A percentile compares a stretch with the other conserved stretches of the same genome.
phyloP scores from a whole-genome alignment of 37 sponge, comb jelly and placozoan species.

The Aphrocallistes beatrix region DNA sequence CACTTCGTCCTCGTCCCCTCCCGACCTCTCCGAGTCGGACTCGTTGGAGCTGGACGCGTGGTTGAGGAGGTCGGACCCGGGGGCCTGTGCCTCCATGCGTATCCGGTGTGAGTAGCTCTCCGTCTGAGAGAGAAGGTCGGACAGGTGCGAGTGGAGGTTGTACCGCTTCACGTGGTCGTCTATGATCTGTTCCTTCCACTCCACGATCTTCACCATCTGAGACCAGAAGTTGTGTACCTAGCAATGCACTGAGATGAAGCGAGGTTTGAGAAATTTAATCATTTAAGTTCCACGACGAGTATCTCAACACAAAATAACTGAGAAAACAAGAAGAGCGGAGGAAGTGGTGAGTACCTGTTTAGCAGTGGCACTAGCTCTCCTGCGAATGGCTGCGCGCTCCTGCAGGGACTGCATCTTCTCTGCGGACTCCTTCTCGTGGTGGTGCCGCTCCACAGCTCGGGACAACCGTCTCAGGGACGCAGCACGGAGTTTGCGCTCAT shows the following conservation, averaged over 20 bases:
- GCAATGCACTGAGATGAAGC: not conserved
- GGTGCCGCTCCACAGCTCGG: slow-evolving; percentile 49
- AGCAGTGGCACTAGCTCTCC: slow-evolving; percentile 75
- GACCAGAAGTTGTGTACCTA: slow-evolving; percentile 22
- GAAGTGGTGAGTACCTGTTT: slow-evolving; percentile 52
- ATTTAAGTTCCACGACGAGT: too few relatives aligned
- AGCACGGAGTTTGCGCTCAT: slow-evolving; percentile 50
- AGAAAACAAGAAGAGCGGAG: not conserved
- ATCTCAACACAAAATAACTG: too few relatives aligned
- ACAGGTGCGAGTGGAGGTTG: not conserved
- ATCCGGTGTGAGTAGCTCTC: not conserved
- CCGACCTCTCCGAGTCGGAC: slow-evolving; percentile 28
- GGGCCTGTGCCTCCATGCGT: not conserved
- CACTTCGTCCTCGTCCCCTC: slow-evolving; percentile 53
- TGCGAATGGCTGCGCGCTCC: slow-evolving; percentile 50
- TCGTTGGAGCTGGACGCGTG: not conserved
- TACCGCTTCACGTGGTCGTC: slow-evolving; percentile 9
- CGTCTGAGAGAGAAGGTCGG: slow-evolving; percentile 2
- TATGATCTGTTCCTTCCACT: not conserved
- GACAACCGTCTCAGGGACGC: slow-evolving; percentile 21
- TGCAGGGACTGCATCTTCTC: slow-evolving; percentile 48
- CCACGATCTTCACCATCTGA: slow-evolving; percentile 5
- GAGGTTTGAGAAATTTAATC: too few relatives aligned
- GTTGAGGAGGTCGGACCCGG: not conserved
- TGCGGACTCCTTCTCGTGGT: slow-evolving; percentile 51